Conservation (phyloP, 1,140 invertebrate genomes). For the Trichogramma pretiosum region DNA sequence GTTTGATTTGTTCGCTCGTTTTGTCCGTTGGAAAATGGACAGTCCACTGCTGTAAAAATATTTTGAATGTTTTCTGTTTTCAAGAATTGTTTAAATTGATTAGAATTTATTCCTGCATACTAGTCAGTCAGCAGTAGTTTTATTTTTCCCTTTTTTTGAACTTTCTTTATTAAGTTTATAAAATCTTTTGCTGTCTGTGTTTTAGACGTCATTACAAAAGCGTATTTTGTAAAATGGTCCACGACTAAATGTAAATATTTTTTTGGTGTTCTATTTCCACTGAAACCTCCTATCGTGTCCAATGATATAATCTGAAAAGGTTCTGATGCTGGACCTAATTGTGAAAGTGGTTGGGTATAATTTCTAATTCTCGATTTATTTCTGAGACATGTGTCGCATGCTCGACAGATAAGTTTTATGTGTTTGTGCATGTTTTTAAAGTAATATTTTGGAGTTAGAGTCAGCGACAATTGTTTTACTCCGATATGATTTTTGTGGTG, state of each 20-base stretch:
- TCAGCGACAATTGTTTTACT: constrained; percentile 14
- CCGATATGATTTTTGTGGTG: constrained; percentile 16
- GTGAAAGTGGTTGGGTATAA: constrained; percentile 8
- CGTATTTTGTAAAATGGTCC: constrained; percentile 19
- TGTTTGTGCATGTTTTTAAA: constrained; percentile 17
- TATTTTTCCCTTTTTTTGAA: not conserved
- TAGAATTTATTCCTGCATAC: not conserved
- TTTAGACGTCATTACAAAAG: constrained; percentile 15
- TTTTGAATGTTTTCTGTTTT: not conserved
- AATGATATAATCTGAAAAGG: constrained; percentile 15
- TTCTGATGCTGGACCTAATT: constrained; percentile 12
- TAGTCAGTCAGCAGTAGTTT: not conserved
- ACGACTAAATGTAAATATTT: constrained; percentile 15
- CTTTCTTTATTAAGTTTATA: not conserved
- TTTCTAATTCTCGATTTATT: constrained; percentile 16
- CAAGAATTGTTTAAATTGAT: not conserved
- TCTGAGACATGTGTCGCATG: constrained; percentile 17
- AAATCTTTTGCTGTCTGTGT: not conserved
- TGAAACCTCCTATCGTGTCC: constrained; percentile 9
- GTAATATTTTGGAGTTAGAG: constrained; percentile 15
- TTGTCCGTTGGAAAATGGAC: constrained; percentile 12
- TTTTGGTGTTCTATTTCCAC: not conserved
- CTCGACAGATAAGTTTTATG: constrained; percentile 12
- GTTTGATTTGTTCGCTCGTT: constrained; percentile 19
- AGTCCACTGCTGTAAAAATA: not conserved